These are phyloP conservation scores for Incurvaria masculella DNA, from an alignment of 2,888 invertebrate species.

Conservation along the genomic window DNA sequence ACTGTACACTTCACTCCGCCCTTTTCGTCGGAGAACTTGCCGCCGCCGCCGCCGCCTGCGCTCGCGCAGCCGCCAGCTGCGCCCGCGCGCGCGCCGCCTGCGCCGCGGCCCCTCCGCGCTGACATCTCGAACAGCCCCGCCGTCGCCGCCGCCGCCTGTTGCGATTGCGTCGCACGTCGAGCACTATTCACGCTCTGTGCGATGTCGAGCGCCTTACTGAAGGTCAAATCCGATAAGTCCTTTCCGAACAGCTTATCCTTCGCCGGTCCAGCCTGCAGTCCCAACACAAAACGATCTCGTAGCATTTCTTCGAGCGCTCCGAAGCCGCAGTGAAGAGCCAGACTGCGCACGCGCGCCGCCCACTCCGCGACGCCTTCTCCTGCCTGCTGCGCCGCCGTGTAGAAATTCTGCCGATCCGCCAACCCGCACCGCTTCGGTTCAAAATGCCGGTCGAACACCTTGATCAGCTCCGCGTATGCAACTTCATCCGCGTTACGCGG, in stretches of 20 bases:
- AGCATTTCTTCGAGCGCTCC: conserved; percentile 8
- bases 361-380: conserved; percentile 15
- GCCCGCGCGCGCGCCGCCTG: not conserved
- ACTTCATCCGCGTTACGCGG: conserved; percentile 3
- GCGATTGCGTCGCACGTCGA: conserved; percentile 5
- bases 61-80: not conserved
- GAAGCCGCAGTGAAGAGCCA: conserved; percentile 10
- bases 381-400: conserved; percentile 14
- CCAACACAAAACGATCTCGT: conserved; percentile 15
- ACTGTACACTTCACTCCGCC: conserved; percentile 5
- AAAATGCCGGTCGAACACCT: conserved; percentile 11
- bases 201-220: conserved; percentile 12
- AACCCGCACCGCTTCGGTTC: conserved; percentile 11
- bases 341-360: conserved; percentile 13
- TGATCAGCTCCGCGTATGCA: conserved; percentile 2
- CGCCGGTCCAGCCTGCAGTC: conserved; percentile 11
- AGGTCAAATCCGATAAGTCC: conserved; percentile 8
- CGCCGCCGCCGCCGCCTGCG: not conserved
- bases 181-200: conserved; percentile 13
- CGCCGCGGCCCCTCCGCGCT: not conserved
- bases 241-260: conserved; percentile 14
- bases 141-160: not conserved
- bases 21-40: not conserved
- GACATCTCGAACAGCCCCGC: no score
- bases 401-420: conserved; percentile 13